Evolutionary conservation across 2,888 invertebrate species (phyloP), one percentile per base, ranked within the genome.

Genomic region (Drosophila antonietae): DNA sequence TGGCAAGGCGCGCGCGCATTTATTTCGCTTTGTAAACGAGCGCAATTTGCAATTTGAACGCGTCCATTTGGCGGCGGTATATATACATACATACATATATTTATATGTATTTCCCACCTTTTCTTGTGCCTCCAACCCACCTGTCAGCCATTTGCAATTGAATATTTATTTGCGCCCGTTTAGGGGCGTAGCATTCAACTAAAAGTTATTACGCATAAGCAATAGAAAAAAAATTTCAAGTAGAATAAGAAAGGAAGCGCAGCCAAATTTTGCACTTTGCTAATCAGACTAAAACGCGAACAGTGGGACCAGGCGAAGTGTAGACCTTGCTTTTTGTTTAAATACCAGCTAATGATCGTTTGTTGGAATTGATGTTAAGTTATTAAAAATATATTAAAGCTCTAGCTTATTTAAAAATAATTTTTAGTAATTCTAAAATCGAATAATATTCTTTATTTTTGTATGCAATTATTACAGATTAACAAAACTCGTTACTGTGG

Each of bases 1-100:
- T 83, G 78, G 73, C 68, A 65, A 67, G 59, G 70, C 68, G 73
- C 72, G 73, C 52, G 67, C 69, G 77, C 81, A 89, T 88, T 88
- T 88, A 83, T 86, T 88, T 86, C 80, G 75, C 80, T 84, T 84
- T 89, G 90, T 89, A 87, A 90, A 89, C 80, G 84, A 87, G 82
- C 70, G 78, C 85, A 89, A 87, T 90, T 89, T 90, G 85, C 85
- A 89, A 89, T 89, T 89, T 83, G 81, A 80, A 77, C 87, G 81
- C 80, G 87, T 81, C 78, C 90, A 80, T 82, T 86, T 81, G 68
- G 78, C 72, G 70, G 51, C 14, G 55, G 4, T 12, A 10, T 28
- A 39, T 28, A 15, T 5, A 35, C 10, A 9, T 23, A 33, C 35
- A 14, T 14, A 20, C 20, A 8, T 8, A 20, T 8, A 4, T 37